phyloP scores from a whole-genome alignment of 35 echinoderm and acorn worm genomes.

The Stichopus chloronotus region DNA sequence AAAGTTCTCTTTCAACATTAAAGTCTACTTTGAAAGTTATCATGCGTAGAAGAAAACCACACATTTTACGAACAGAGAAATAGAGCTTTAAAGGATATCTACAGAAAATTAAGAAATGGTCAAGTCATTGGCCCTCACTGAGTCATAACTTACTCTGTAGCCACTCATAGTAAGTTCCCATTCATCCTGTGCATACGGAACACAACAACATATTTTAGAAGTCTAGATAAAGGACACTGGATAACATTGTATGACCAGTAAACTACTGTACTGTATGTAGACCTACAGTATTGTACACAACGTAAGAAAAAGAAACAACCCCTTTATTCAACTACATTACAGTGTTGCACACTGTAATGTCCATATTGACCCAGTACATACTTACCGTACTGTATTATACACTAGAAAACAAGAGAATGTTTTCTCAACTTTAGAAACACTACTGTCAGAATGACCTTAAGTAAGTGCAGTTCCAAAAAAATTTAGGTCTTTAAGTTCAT shows the following conservation, averaged over 20 bases:
- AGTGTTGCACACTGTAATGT: too few relatives aligned
- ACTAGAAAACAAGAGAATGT: too few relatives aligned
- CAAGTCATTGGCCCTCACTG: background rate
- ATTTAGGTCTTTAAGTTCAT: too few relatives aligned
- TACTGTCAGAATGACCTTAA: too few relatives aligned
- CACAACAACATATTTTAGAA: background rate
- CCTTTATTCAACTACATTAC: too few relatives aligned
- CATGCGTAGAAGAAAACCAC: background rate
- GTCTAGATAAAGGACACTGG: background rate
- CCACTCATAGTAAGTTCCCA: slow-evolving; percentile 62
- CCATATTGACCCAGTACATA: too few relatives aligned
- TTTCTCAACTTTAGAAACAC: too few relatives aligned
- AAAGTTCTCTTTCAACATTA: background rate
- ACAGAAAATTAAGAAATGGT: background rate
- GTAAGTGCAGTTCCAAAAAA: too few relatives aligned
- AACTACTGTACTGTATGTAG: background rate
- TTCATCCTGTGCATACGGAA: slow-evolving; percentile 47
- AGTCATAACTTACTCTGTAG: slow-evolving; percentile 56
- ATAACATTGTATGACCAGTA: background rate
- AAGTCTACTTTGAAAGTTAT: background rate
- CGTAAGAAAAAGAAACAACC: too few relatives aligned
- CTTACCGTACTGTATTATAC: too few relatives aligned
- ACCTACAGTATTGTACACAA: too few relatives aligned
- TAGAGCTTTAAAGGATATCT: background rate
- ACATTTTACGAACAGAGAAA: background rate